phyloP scores from a whole-genome alignment of 2,113 vertebrate species.

The Limanda limanda region DNA sequence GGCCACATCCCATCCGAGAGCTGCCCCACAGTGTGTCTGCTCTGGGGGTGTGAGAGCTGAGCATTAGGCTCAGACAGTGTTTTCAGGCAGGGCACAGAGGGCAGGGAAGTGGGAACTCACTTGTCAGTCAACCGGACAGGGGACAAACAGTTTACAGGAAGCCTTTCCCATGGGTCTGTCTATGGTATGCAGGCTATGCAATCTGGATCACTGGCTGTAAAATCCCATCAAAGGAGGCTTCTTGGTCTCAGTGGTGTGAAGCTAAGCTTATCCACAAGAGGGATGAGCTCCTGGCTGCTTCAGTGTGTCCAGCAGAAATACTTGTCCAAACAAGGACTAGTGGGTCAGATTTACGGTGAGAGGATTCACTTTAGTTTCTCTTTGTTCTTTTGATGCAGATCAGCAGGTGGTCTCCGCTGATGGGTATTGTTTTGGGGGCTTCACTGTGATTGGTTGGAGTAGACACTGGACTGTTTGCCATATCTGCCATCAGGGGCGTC shows the following conservation, averaged over 20 bases:
- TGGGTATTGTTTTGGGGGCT: conserved; percentile 14
- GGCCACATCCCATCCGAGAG: conserved; percentile 25
- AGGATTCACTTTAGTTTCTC: conserved; percentile 28
- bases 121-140: conserved; percentile 14
- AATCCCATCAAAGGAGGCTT: conserved; percentile 79
- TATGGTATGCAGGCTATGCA: conserved; percentile 73
- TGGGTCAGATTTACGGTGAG: conserved; percentile 10
- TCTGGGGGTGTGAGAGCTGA: conserved; percentile 4
- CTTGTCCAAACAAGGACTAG: conserved; percentile 45
- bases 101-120: conserved; percentile 22
- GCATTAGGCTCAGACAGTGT: background rate
- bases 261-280: conserved; percentile 62
- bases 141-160: conserved; percentile 59
- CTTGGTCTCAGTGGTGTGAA: conserved; percentile 62
- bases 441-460: conserved; percentile 4
- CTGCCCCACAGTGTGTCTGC: conserved; percentile 7
- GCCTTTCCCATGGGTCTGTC: conserved; percentile 56
- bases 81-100: conserved; percentile 20
- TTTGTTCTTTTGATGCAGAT: conserved; percentile 28
- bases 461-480: conserved; percentile 6
- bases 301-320: conserved; percentile 41
- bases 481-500: too few species aligned
- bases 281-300: conserved; percentile 60
- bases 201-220: conserved; percentile 72
- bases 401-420: conserved; percentile 39